Base-by-base conservation (phyloP, 2,888 invertebrate species). In the Sminthurides aquaticus region DNA sequence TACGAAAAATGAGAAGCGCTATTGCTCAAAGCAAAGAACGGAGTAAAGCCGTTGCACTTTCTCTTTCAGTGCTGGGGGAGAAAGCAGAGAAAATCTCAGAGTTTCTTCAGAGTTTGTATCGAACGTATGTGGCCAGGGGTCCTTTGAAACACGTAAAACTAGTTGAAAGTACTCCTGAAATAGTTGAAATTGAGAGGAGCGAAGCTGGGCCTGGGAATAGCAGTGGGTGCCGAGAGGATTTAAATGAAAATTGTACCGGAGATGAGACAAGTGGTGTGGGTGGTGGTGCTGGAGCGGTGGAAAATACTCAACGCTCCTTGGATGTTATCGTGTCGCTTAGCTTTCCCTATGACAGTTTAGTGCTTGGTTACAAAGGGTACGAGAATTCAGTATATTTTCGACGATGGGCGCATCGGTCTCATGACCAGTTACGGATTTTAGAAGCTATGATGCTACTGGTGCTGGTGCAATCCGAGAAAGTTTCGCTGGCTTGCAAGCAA, bases 1-100 rank as follows among this genome's bases (percentile, higher is more conserved):
- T 28, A 3, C 57, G 57, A 49, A 63, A 49, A 29, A 3, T 63
- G 5, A 57, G 49, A 29, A 26, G 28, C 15, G n/a, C 57, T n/a
- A 22, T 20, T 24, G 5, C 49, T 2, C 57, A 57, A 25, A 5
- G 57, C 2, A 28, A 24, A 2, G 63, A 63, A 49, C 29, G 57
- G 18, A 24, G 20, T 20, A 18, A 52, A 2, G 29, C 57, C 11
- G 49, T 58, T 29, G 18, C 15, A 2, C 57, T 57, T 57, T 24
- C 49, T 2, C 15, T 48, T 1, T 1, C 15, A 1, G 3, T 63
- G 20, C 29, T 57, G 22, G 1, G 8, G n/a, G 11, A 3, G 8
- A 63, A 57, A 29, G 22, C 8, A 20, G 58, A 57, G 22, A 57
- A 62, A 22, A 49, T 57, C 1, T 22, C 27, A 3, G 18, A 2